Evolutionary conservation across 2,888 invertebrate species (phyloP), one percentile per base, ranked within the genome.

Genomic region (Caradrina kadenii): DNA sequence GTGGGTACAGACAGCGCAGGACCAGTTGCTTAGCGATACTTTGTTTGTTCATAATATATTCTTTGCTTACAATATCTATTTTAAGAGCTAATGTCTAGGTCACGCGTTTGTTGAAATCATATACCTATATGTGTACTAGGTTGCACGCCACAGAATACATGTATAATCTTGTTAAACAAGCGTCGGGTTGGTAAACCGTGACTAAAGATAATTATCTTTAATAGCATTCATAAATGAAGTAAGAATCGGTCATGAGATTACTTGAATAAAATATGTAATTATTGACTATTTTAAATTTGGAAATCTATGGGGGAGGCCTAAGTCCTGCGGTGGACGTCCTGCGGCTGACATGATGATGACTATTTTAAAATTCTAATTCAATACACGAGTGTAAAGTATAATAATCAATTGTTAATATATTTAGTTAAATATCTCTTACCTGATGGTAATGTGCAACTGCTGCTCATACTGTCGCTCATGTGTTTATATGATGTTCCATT

Each of bases 401-500:
- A 26, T 42, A 42, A 42, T 42, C 42, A 13, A 42, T 17, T 19
- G 26, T 26, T 26, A 4, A 26, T 4, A 26, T 26, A 26, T 15
- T 15, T 45, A 17, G 17, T 45, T 48, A 48, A 76, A 49, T 10
- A 21, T 10, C 10, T n/a, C 10, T 35, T 88, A 95, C 95, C 94
- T 73, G 97, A 96, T 31, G 98, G 98, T 86, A 98, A 94, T 1
- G 98, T 98, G 89, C 98, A 97, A 88, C 98, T 98, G 79, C 97
- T 97, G 81, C 97, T 97, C 97, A 98, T 98, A 73, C 97, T 97
- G 88, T 98, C 98, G 61, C 90, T 93, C 90, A 92, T 90, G 68
- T 94, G 93, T 80, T 93, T 94, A 84, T 95, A 95, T 0, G 94
- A 91, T 13, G 93, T 92, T 26, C 96, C 96, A 75, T 96, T 96